Evolutionary conservation across 2,888 invertebrate species (phyloP).

Genomic region (Axea sp.): DNA sequence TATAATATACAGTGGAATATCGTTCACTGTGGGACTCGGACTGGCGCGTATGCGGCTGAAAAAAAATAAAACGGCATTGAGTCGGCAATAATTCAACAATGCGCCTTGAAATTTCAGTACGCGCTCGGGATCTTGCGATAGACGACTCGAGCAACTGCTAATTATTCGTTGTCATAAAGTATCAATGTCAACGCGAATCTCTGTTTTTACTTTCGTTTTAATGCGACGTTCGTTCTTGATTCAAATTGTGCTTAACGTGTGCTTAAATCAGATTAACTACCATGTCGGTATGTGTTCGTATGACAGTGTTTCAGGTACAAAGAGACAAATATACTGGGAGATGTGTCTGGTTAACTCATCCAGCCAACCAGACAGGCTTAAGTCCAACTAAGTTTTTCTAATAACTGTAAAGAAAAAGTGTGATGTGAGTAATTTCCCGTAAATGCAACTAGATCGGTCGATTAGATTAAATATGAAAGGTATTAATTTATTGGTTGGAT

Average conservation of each 20-base stretch:
- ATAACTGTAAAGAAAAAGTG: no score
- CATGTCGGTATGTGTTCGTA: background rate
- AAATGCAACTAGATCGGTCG: no score
- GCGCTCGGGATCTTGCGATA: slow-evolving; percentile 48
- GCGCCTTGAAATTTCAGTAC: slow-evolving; percentile 62
- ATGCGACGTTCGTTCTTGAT: slow-evolving; percentile 17
- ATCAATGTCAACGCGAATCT: slow-evolving; percentile 50
- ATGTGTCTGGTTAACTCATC: no score
- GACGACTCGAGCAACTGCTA: slow-evolving; percentile 54
- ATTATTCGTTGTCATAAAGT: slow-evolving; percentile 64
- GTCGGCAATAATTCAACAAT: slow-evolving; percentile 63
- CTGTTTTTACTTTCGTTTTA: slow-evolving; percentile 35
- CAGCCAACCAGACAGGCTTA: no score
- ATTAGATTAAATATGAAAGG: no score
- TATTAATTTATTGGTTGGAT: no score
- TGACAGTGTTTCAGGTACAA: background rate
- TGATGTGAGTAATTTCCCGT: no score
- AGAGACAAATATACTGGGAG: no score
- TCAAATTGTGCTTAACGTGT: slow-evolving; percentile 23
- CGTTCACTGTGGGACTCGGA: slow-evolving; percentile 42
- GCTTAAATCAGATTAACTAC: slow-evolving; percentile 21
- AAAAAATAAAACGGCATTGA: slow-evolving; percentile 43
- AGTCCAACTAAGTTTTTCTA: no score
- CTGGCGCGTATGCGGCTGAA: slow-evolving; percentile 24
- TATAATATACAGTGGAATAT: slow-evolving; percentile 57